Percentiles rank a stretch among this genome's conserved stretches.
Evolutionary conservation across 2,113 vertebrate genomes (phyloP).

Genomic region (Dissostichus mawsoni): DNA sequence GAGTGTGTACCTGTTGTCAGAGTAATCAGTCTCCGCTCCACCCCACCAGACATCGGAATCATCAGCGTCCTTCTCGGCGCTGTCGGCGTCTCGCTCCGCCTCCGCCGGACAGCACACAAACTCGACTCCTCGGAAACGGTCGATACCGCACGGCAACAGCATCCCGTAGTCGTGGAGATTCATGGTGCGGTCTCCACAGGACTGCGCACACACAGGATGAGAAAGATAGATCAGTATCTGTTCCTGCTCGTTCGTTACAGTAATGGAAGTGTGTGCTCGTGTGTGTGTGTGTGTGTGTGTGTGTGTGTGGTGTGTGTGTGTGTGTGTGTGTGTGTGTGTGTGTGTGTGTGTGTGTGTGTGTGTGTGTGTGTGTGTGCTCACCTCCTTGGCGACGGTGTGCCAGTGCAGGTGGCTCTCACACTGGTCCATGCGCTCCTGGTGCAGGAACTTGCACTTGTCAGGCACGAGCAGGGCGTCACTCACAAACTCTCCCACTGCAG

Average conservation of each 20-base stretch:
- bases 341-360: neutral
- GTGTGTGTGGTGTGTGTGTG: no score
- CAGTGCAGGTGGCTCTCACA: conserved; percentile 99
- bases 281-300: neutral
- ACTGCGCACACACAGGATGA: conserved; percentile 74
- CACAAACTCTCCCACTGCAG: conserved; percentile 95
- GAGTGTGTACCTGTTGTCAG: conserved; percentile 89
- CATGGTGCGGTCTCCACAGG: conserved; percentile 95
- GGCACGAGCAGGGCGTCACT: conserved; percentile 98
- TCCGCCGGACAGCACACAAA: conserved; percentile 96
- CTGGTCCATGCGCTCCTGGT: conserved; percentile 98
- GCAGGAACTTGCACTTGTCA: conserved; percentile 98
- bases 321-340: neutral
- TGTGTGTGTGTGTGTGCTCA: conserved; percentile 50
- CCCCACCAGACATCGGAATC: conserved; percentile 99
- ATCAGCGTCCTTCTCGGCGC: conserved; percentile 90
- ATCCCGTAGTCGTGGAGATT: conserved; percentile 97
- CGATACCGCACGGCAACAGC: conserved; percentile 96
- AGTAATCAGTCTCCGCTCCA: conserved; percentile 93
- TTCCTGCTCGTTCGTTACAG: neutral
- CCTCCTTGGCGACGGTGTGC: conserved; percentile 99
- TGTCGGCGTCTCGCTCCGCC: conserved; percentile 87
- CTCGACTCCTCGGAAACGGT: conserved; percentile 97
- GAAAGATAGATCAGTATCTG: neutral
- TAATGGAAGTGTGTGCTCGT: neutral